Conservation (phyloP, 2,888 invertebrate species). For the Leucophenga montana region DNA sequence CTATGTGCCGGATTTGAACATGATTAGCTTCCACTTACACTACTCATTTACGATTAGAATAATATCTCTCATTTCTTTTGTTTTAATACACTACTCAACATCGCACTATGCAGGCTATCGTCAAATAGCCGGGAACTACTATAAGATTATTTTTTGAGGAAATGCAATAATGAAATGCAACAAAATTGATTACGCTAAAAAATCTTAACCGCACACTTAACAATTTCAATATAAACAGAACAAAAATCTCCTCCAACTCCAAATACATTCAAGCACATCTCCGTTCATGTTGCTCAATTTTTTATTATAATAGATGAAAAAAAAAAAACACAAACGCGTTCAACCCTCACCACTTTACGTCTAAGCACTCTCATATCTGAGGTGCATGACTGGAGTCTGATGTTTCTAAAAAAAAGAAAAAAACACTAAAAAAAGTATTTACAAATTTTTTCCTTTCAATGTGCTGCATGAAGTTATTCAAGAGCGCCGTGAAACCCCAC, state of each 20-base stretch:
- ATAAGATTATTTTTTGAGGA: not conserved
- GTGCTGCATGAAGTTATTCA: constrained; percentile 61
- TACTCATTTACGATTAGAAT: no score
- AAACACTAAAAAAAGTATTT: constrained; percentile 30
- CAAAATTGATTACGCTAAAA: constrained; percentile 64
- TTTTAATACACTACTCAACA: no score
- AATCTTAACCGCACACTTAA: constrained; percentile 62
- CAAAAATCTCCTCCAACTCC: constrained; percentile 37
- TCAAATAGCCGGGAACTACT: not conserved
- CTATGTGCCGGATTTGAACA: no score
- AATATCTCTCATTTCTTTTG: no score
- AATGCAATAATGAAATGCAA: constrained; percentile 23
- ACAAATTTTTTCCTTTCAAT: constrained; percentile 33
- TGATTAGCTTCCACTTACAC: no score
- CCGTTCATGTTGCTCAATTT: not conserved
- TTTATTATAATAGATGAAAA: not conserved
- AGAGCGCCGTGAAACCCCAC: constrained; percentile 31
- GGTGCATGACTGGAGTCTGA: constrained; percentile 23
- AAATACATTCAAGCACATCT: constrained; percentile 34
- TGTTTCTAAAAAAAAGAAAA: constrained; percentile 36
- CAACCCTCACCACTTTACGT: no score
- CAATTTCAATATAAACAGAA: constrained; percentile 46
- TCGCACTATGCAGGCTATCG: not conserved
- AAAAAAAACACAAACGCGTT: not conserved
- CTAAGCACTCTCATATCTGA: no score